phyloP scores from a whole-genome alignment of 2,797 vertebrate species.

The Sylvilagus floridanus region DNA sequence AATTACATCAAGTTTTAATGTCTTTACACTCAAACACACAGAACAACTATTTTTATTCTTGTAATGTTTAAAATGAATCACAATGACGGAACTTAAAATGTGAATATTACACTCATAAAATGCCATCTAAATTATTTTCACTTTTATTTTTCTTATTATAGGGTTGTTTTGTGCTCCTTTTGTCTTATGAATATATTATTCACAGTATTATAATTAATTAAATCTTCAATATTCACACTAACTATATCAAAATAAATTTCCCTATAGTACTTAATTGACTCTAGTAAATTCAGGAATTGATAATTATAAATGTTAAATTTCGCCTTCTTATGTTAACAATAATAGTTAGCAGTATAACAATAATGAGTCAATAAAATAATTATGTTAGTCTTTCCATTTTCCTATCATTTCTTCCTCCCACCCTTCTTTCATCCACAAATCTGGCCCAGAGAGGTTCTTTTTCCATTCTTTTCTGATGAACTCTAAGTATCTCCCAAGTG shows the following conservation, averaged over 20 bases:
- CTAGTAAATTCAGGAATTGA: not conserved
- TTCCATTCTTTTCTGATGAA: not conserved
- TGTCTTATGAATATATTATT: not conserved
- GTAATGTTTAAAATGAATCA: not conserved
- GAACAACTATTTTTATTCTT: not conserved
- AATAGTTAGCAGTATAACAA: not conserved
- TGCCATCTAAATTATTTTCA: not conserved
- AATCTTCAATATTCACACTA: not conserved
- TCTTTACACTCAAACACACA: not conserved
- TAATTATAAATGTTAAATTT: not conserved
- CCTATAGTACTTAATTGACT: not conserved
- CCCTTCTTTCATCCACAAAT: not conserved
- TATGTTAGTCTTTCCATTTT: not conserved
- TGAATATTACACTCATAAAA: not conserved
- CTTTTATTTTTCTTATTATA: not conserved
- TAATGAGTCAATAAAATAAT: not conserved
- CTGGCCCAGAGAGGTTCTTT: not conserved
- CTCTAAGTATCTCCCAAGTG: not conserved
- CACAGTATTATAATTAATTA: not conserved
- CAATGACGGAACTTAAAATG: not conserved
- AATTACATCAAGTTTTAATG: not conserved
- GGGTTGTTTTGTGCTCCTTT: not conserved
- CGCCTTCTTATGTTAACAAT: not conserved
- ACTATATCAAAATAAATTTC: conserved; percentile 26
- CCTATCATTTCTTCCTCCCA: not conserved